Evolutionary conservation across 2,888 invertebrate species (phyloP).

Genomic region (Ectropis crepuscularia): DNA sequence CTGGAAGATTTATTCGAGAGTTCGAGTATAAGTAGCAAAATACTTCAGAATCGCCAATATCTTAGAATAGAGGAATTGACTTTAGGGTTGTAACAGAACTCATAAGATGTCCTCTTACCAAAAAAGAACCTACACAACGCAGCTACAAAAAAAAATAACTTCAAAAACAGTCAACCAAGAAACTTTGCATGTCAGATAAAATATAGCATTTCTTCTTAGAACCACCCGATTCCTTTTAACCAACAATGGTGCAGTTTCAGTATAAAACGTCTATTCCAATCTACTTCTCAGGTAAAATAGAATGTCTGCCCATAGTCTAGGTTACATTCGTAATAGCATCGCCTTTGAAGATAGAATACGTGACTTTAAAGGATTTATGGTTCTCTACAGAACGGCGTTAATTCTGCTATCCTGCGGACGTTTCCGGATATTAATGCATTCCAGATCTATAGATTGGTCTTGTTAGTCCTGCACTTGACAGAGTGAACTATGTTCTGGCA

Average conservation of each 20-base stretch:
- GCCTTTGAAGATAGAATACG: slow-evolving; percentile 69
- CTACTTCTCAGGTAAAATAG: not conserved
- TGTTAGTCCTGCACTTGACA: slow-evolving; percentile 31
- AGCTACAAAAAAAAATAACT: no score
- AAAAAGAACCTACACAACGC: no score
- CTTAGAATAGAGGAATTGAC: no score
- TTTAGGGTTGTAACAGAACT: no score
- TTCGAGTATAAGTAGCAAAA: no score
- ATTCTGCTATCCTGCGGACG: slow-evolving; percentile 60
- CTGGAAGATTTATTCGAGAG: no score
- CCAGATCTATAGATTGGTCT: slow-evolving; percentile 46
- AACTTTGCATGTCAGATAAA: no score
- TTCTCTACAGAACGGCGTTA: slow-evolving; percentile 54
- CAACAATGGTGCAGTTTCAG: not conserved
- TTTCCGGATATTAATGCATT: slow-evolving; percentile 58
- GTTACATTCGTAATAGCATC: slow-evolving; percentile 54
- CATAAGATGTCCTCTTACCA: no score
- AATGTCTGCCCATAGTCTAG: slow-evolving; percentile 27
- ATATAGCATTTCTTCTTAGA: no score
- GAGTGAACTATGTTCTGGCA: slow-evolving; percentile 24
- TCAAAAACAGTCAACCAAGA: no score
- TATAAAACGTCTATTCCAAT: not conserved
- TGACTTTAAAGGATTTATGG: slow-evolving; percentile 67
- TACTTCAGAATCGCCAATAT: no score
- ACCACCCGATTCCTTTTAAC: not conserved